Percentiles rank a stretch among this genome's conserved stretches.
phyloP scores from a whole-genome alignment of 2,888 invertebrate species.

The Lasioglossum villosulum region DNA sequence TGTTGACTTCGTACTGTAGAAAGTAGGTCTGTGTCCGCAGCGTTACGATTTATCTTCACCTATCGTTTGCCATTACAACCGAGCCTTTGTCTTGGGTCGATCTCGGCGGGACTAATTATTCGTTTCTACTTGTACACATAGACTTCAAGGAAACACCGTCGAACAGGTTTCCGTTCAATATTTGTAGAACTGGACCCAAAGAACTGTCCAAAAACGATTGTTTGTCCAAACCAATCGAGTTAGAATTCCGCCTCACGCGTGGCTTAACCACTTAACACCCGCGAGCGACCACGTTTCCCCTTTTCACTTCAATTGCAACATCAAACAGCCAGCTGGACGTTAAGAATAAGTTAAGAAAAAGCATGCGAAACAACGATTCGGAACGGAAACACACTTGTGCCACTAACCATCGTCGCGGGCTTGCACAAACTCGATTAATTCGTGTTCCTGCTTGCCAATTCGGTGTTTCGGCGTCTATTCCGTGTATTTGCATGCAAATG shows the following conservation, averaged over 20 bases:
- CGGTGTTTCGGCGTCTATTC: no score
- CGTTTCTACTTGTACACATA: not conserved
- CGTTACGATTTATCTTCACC: not conserved
- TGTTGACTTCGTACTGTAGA: conserved; percentile 44
- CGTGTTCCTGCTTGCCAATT: no score
- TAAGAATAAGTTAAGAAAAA: not conserved
- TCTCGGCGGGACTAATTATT: not conserved
- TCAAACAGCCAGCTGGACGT: not conserved
- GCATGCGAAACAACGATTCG: no score
- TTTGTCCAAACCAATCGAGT: not conserved
- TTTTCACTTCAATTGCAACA: not conserved
- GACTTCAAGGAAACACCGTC: not conserved
- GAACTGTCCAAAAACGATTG: conserved; percentile 4
- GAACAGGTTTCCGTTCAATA: conserved; percentile 7
- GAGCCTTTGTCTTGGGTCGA: not conserved
- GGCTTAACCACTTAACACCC: conserved; percentile 1
- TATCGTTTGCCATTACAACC: not conserved
- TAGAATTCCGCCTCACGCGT: conserved; percentile 10
- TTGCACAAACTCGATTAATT: no score
- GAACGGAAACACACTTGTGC: no score
- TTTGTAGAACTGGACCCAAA: not conserved
- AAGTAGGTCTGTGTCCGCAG: conserved; percentile 9
- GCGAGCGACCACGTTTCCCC: not conserved
- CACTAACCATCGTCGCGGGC: no score
- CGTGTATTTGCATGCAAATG: no score